phyloP scores from a whole-genome alignment of 1,140 invertebrate species.

The Melitaea cinxia region DNA sequence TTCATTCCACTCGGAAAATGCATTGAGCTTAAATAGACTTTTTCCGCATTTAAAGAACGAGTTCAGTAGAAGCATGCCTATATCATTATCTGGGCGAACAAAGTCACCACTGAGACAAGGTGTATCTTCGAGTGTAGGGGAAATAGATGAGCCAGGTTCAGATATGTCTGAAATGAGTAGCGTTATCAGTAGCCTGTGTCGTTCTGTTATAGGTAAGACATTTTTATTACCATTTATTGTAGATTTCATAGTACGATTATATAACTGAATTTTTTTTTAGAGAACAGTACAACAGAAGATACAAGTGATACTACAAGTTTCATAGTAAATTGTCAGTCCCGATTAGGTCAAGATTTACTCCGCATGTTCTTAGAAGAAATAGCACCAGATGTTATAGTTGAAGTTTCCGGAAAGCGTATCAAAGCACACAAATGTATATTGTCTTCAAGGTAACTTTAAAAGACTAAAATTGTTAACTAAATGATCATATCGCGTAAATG shows the following conservation, averaged over 20 bases:
- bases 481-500: too few species aligned
- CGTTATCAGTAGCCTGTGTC: slow-evolving; percentile 67
- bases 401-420: slow-evolving; percentile 89
- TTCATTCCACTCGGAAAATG: slow-evolving; percentile 78
- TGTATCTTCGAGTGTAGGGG: slow-evolving; percentile 46
- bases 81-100: slow-evolving; percentile 58
- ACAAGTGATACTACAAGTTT: slow-evolving; percentile 64
- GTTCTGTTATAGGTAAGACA: slow-evolving; percentile 65
- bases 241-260: neutral
- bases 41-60: slow-evolving; percentile 75
- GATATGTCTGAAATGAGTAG: slow-evolving; percentile 72
- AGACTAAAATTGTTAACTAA: neutral
- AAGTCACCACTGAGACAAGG: slow-evolving; percentile 52
- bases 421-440: slow-evolving; percentile 95
- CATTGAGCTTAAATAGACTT: slow-evolving; percentile 69
- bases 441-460: slow-evolving; percentile 85
- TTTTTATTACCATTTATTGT: neutral
- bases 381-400: slow-evolving; percentile 91
- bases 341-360: slow-evolving; percentile 92
- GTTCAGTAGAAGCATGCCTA: slow-evolving; percentile 72
- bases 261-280: slow-evolving; percentile 39
- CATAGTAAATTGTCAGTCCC: slow-evolving; percentile 70
- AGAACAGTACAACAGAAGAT: slow-evolving; percentile 64
- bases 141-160: slow-evolving; percentile 57
- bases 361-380: slow-evolving; percentile 95